These are phyloP conservation scores for Ceratina calcarata DNA, from an alignment of 1,140 invertebrate species.

Conservation along the genomic window DNA sequence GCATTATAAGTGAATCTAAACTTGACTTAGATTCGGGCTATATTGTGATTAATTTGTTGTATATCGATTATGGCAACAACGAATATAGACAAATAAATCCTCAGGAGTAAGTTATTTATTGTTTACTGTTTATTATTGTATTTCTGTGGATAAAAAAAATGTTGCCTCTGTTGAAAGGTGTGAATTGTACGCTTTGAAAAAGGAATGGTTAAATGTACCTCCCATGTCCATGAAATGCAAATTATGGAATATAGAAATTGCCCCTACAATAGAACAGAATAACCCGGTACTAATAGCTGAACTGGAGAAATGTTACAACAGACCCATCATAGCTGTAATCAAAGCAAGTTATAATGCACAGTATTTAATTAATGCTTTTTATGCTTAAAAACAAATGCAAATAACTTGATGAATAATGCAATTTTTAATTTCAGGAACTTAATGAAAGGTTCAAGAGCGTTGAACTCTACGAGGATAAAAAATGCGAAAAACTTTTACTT, in stretches of 20 bases:
- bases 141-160: neutral
- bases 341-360: conserved; percentile 48
- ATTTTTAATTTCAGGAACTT: conserved; percentile 42
- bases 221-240: conserved; percentile 62
- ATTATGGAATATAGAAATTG: conserved; percentile 57
- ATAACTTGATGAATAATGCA: conserved; percentile 8
- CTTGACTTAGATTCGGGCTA: neutral
- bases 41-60: conserved; percentile 77
- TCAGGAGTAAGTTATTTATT: conserved; percentile 56
- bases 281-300: neutral
- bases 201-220: conserved; percentile 67
- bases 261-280: neutral
- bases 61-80: conserved; percentile 85
- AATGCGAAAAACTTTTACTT: conserved; percentile 49
- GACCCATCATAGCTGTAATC: conserved; percentile 46
- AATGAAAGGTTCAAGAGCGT: conserved; percentile 25
- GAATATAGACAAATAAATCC: conserved; percentile 64
- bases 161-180: conserved; percentile 30
- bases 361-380: too few relatives aligned
- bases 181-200: conserved; percentile 56
- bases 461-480: conserved; percentile 58
- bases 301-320: conserved; percentile 17
- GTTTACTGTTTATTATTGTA: neutral
- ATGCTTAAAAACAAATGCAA: neutral
- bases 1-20: conserved; percentile 77